phyloP scores from a whole-genome alignment of 2,797 vertebrate genomes.

The Poecile montanus region DNA sequence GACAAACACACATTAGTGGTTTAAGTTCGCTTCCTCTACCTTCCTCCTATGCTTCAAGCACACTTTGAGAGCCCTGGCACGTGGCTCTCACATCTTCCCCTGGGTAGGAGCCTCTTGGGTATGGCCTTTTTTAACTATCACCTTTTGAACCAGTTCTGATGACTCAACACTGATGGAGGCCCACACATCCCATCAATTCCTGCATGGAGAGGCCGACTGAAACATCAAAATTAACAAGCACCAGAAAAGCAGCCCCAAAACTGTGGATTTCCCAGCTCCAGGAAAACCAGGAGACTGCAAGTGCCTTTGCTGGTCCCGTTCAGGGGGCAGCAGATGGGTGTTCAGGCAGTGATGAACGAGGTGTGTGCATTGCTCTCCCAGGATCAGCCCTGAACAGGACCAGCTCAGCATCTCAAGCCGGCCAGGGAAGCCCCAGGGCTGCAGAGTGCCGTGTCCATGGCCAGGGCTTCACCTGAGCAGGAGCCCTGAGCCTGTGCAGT shows the following conservation, averaged over 20 bases:
- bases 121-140: not conserved
- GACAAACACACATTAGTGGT: not conserved
- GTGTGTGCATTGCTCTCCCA: too few relatives aligned
- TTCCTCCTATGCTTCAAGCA: not conserved
- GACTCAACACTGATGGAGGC: not conserved
- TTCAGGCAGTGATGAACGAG: not conserved
- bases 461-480: not conserved
- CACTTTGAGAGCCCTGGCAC: not conserved
- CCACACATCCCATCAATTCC: not conserved
- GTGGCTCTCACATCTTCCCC: not conserved
- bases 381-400: not conserved
- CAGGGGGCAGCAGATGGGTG: not conserved
- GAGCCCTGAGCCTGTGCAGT: rapidly evolving
- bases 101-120: not conserved
- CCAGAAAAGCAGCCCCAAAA: not conserved
- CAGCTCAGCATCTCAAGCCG: not conserved
- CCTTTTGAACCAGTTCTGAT: not conserved
- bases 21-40: not conserved
- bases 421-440: not conserved
- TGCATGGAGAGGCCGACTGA: rapidly evolving
- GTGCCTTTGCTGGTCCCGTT: not conserved
- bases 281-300: not conserved
- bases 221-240: not conserved
- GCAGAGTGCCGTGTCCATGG: rapidly evolving
- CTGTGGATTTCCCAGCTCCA: not conserved